Base-by-base conservation (phyloP, 2,797 vertebrate genomes). In the Gila robusta region DNA sequence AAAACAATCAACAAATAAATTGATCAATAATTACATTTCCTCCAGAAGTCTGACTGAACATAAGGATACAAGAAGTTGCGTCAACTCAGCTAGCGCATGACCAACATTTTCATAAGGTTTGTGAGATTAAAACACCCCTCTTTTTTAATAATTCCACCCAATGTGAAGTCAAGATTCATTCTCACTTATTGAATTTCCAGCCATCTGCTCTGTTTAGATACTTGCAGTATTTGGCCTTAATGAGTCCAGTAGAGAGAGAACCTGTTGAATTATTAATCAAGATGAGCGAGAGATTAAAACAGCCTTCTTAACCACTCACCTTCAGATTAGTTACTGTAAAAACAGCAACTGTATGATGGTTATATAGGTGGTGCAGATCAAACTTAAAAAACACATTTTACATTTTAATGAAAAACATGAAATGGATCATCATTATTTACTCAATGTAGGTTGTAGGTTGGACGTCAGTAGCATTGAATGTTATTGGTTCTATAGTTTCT, bases 231-330 rank as follows among this genome's bases (percentile, higher is more conserved):
- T 89, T 71, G 81, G 87, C 62, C 84, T 87, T 90, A 90, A 91
- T 86, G 84, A 89, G 86, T 85, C 59, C 79, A 79, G 52, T 76
- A 86, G 88, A 88, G 87, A 91, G 82, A 87, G 79, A 89, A 86
- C 66, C 9, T 77, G 81, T 62, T 90, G 86, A 88, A 91, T 91
- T 85, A 91, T 91, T 89, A 88, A 91, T 89, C 74, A 86, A 73
- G 84, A 91, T 80, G 89, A 87, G 84, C 76, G 35, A 81, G 86
- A 85, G 86, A 91, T 88, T 90, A 88, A 89, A 88, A 91, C 87
- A 88, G 83, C 86, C 86, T 85, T 89, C 86, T 84, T 81, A 84
- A 86, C 73, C 81, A 79, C 84, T 80, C 85, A 79, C 76, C 82
- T 86, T 73, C 67, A 79, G 81, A 73, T 84, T 64, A 39, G 17